Conservation (phyloP, 2,888 invertebrate genomes). For the Tipula confusa region DNA sequence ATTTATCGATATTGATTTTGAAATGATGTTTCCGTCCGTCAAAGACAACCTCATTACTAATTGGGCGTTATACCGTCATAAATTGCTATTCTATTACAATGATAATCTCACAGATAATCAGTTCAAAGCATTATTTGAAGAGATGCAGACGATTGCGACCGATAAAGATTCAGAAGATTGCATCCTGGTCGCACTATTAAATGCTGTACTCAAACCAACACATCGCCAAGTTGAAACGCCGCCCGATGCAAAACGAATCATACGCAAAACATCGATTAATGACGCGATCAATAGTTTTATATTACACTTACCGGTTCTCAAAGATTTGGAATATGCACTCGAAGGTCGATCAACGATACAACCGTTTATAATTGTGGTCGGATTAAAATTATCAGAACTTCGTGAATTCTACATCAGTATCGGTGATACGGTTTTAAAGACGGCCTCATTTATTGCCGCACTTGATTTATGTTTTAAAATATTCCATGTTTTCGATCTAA, state of each 20-base stretch:
- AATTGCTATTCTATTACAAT: neutral
- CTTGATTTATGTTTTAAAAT: neutral
- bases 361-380: conserved; percentile 14
- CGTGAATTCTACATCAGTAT: conserved; percentile 3
- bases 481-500: neutral
- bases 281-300: neutral
- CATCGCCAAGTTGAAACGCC: neutral
- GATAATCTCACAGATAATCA: neutral
- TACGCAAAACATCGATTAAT: neutral
- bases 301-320: neutral
- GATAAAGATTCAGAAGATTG: conserved; percentile 4
- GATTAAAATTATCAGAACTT: neutral
- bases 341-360: neutral
- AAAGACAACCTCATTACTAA: neutral
- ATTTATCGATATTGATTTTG: neutral
- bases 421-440: neutral
- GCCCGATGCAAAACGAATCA: neutral
- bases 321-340: neutral
- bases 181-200: neutral
- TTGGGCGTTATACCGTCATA: neutral
- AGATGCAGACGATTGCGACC: neutral
- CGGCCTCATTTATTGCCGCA: neutral
- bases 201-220: neutral
- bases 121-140: neutral
- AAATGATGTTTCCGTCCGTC: neutral